Evolutionary conservation across 1,140 invertebrate species (phyloP), one percentile per base, ranked within the genome.

Genomic region (Psix sp.): DNA sequence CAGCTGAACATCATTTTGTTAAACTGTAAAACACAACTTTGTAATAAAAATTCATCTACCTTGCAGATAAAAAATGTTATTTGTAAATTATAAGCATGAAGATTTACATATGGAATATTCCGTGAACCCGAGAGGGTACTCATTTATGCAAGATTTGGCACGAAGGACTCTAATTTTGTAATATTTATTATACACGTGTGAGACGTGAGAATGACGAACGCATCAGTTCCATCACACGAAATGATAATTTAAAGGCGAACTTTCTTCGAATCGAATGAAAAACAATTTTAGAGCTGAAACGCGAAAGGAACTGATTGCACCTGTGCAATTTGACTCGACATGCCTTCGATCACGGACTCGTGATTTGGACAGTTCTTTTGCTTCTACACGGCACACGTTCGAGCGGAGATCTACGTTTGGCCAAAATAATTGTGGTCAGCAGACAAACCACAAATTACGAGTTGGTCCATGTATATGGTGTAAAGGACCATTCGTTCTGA

Each of bases 361-460:
- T 49, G 43, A 73, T 45, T 70, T 66, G 16, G 20, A 31, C 3
- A 42, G 11, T 60, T 35, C 46, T 36, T 49, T 54, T 39, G 51
- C 36, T 43, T 40, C 45, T 3, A 20, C 17, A 42, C 16, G 3
- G 38, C 14, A 33, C 11, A 5, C 38, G 16, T 56, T 67, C 33
- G 20, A 15, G 16, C 17, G 13, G 21, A 29, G 21, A 11, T 49
- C 11, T 35, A 18, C 46, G 21, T 63, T 17, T 40, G 39, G 66
- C 26, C 36, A 45, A 48, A 76, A 77, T 74, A 70, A 74, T 71
- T 52, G 66, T 33, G 72, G 71, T 77, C 57, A 56, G 48, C 56
- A 36, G 31, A 2, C 18, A 7, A 26, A 18, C 46, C 29, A 46
- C 39, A 29, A 45, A 35, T 15, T 31, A 13, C 3, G 21, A 36